Conservation (phyloP, 2,888 invertebrate species). For the Melinaea menophilus region DNA sequence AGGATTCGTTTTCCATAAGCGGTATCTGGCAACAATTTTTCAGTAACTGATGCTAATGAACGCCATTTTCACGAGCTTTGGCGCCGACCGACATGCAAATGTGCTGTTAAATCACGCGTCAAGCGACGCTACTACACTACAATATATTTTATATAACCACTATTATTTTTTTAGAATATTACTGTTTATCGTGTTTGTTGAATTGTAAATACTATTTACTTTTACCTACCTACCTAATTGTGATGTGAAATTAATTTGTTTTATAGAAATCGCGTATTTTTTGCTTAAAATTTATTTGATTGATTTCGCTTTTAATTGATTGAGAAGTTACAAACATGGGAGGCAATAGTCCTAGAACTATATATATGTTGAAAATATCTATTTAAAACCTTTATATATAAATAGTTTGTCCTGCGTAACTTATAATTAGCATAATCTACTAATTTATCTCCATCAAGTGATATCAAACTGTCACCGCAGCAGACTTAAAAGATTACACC, state of each 20-base stretch:
- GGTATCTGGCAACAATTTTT: slow-evolving; percentile 64
- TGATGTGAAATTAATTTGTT: no score
- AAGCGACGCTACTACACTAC: slow-evolving; percentile 58
- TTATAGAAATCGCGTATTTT: no score
- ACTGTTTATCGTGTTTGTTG: no score
- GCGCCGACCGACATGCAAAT: slow-evolving; percentile 73
- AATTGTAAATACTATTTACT: no score
- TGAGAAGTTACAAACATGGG: no score
- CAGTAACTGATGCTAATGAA: slow-evolving; percentile 74
- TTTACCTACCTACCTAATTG: no score
- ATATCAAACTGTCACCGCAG: slow-evolving; percentile 44
- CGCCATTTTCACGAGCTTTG: slow-evolving; percentile 75
- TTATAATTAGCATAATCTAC: slow-evolving; percentile 1
- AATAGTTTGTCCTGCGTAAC: no score
- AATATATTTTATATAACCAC: slow-evolving; percentile 8
- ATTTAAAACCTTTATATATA: no score
- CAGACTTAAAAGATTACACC: slow-evolving; percentile 63
- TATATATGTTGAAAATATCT: no score
- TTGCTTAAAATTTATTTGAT: no score
- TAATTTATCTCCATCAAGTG: slow-evolving; percentile 42
- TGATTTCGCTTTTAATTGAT: no score
- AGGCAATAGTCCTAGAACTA: no score
- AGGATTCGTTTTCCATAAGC: slow-evolving; percentile 37
- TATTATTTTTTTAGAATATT: background rate
- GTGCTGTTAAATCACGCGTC: slow-evolving; percentile 68